Percentiles rank a stretch among this genome's conserved stretches.
Evolutionary conservation across 1,140 invertebrate genomes (phyloP).

Genomic region (Drosophila ironensis): DNA sequence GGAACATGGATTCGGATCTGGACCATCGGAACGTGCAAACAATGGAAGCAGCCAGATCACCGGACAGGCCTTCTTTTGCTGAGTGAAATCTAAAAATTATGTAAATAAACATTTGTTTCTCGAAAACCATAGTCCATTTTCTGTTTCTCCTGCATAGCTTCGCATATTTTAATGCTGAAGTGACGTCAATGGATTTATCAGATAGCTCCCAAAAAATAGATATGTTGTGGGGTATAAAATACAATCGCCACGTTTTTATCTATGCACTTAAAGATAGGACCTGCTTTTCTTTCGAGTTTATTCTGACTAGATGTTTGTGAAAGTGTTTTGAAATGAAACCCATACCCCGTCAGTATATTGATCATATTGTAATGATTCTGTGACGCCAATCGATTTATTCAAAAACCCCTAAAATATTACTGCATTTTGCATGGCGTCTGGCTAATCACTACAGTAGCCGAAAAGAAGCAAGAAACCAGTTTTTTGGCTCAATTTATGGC

Average conservation of each 20-base stretch:
- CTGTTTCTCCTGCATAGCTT: neutral
- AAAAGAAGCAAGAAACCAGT: slow-evolving; percentile 20
- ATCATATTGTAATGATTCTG: neutral
- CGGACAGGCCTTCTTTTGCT: slow-evolving; percentile 1
- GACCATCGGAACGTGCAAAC: too few species aligned
- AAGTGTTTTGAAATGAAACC: too few species aligned
- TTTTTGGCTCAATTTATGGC: slow-evolving; percentile 30
- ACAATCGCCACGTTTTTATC: too few species aligned
- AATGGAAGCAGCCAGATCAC: slow-evolving; percentile 4
- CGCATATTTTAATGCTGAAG: neutral
- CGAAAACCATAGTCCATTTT: too few species aligned
- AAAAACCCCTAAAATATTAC: neutral
- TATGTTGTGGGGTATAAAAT: too few species aligned
- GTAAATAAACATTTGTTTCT: slow-evolving; percentile 11
- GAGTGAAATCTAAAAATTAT: neutral
- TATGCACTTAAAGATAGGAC: too few species aligned
- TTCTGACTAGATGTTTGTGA: too few species aligned
- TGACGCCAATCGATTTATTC: neutral
- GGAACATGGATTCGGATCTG: neutral
- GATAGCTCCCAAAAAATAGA: too few species aligned
- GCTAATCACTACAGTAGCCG: slow-evolving; percentile 36
- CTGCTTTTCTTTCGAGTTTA: too few species aligned
- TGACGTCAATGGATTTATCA: too few species aligned
- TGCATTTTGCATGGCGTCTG: neutral
- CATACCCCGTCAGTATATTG: too few species aligned